Percentiles rank a stretch among this genome's conserved stretches.
Conservation (phyloP, 2,113 vertebrate genomes). For the Hoplias malabaricus region DNA sequence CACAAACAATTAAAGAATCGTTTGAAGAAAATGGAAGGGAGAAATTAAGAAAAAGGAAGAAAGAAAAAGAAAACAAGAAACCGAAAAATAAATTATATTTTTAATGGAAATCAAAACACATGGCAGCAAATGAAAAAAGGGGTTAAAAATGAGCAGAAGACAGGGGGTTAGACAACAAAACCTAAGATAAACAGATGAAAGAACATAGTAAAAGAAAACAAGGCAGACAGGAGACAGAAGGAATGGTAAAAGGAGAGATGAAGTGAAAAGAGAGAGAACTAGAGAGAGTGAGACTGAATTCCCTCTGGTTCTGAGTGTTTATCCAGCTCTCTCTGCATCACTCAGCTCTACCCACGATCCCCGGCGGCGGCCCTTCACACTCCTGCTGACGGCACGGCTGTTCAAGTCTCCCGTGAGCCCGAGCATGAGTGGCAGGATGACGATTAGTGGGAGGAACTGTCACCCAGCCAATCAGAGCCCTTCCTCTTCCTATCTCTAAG, state of each 20-base stretch:
- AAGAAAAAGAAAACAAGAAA: not conserved
- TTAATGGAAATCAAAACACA: not conserved
- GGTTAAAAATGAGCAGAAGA: not conserved
- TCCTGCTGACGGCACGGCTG: not conserved
- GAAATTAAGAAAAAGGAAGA: not conserved
- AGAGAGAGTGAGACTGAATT: not conserved
- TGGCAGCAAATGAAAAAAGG: not conserved
- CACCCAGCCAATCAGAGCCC: constrained; percentile 32
- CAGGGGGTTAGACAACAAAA: no score
- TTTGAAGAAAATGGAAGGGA: not conserved
- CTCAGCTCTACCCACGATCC: not conserved
- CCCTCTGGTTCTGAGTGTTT: constrained; percentile 21
- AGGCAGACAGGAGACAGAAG: not conserved
- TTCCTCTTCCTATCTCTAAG: not conserved
- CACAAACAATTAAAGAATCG: not conserved
- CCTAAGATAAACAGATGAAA: no score
- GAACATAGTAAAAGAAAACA: not conserved
- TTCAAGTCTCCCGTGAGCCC: constrained; percentile 34
- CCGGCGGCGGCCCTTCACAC: constrained; percentile 11
- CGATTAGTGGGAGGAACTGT: constrained; percentile 38
- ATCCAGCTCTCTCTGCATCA: not conserved
- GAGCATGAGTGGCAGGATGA: constrained; percentile 21
- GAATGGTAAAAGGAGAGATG: not conserved
- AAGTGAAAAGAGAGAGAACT: not conserved
- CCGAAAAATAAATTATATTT: no score